phyloP scores from a whole-genome alignment of 2,797 vertebrate species.

The Sternarchorhynchus goeldii region DNA sequence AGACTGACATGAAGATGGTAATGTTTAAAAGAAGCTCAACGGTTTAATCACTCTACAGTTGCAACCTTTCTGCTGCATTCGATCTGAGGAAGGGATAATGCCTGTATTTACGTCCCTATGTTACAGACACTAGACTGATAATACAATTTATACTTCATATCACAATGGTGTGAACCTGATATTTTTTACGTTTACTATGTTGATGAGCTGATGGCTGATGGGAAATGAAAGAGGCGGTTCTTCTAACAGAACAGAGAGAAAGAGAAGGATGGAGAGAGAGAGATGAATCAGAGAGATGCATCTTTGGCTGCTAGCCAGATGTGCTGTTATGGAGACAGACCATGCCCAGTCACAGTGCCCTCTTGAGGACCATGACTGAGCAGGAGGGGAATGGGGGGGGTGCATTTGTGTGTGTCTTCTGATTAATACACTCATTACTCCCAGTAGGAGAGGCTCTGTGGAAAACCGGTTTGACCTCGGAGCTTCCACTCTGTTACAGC shows the following conservation, averaged over 20 bases:
- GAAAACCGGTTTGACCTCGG: constrained; percentile 36
- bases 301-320: constrained; percentile 57
- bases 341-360: constrained; percentile 50
- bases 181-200: constrained; percentile 1
- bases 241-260: constrained; percentile 23
- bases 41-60: background rate
- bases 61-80: background rate
- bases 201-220: constrained; percentile 11
- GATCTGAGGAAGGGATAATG: background rate
- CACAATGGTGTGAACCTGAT: background rate
- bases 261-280: constrained; percentile 6
- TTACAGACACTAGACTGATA: background rate
- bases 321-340: constrained; percentile 57
- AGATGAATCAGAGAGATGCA: constrained; percentile 26
- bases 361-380: constrained; percentile 50
- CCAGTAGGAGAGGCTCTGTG: constrained; percentile 11
- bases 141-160: constrained; percentile 2
- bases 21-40: too few species aligned
- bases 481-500: constrained; percentile 25
- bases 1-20: background rate
- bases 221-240: constrained; percentile 21
- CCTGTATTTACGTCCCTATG: background rate
- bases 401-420: constrained; percentile 34
- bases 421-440: constrained; percentile 37
- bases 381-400: constrained; percentile 27